These are phyloP conservation scores for Ondatra zibethicus DNA, from an alignment of 2,113 vertebrate species.

Conservation along the genomic window DNA sequence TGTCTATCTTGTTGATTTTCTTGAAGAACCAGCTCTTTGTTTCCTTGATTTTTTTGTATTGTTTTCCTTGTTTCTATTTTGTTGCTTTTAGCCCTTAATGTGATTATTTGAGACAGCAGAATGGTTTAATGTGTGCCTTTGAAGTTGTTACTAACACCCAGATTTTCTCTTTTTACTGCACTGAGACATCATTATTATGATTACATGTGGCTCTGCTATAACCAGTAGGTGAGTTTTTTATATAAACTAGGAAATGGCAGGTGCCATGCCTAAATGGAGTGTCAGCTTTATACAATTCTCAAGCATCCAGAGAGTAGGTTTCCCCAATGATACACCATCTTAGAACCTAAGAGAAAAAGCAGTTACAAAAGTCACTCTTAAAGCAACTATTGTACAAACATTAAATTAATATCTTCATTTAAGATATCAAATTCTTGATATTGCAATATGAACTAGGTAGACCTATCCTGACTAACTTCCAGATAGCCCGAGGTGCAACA, in stretches of 20 bases:
- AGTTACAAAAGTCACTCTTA: not conserved
- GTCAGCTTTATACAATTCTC: not conserved
- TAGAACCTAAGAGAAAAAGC: not conserved
- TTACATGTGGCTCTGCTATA: not conserved
- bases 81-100: too few species aligned
- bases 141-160: not conserved
- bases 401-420: not conserved
- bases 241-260: not conserved
- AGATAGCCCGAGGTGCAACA: not conserved
- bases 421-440: not conserved
- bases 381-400: not conserved
- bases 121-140: not conserved
- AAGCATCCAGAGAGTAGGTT: not conserved
- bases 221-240: not conserved
- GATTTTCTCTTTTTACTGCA: not conserved
- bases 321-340: not conserved
- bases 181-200: not conserved
- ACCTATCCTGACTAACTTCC: not conserved
- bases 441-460: not conserved
- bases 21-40: too few species aligned
- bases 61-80: too few species aligned
- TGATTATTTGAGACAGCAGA: not conserved
- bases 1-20: too few species aligned
- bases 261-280: not conserved
- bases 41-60: too few species aligned